phyloP scores from a whole-genome alignment of 2,113 vertebrate genomes.

The Rostratula benghalensis region DNA sequence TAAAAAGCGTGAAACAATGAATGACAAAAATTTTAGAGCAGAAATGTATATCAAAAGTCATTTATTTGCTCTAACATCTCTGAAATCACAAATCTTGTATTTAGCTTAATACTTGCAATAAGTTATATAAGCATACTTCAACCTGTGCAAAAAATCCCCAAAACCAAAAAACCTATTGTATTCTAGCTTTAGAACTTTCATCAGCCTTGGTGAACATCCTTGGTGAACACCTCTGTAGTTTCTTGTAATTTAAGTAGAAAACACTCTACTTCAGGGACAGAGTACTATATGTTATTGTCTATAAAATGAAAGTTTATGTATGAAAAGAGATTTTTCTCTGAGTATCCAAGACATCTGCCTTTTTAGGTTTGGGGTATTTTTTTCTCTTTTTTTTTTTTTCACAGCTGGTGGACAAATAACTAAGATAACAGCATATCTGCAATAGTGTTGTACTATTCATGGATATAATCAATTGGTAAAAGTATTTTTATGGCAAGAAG shows the following conservation, averaged over 20 bases:
- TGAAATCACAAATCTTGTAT: background rate
- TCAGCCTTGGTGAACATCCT: background rate
- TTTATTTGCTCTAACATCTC: background rate
- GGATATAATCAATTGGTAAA: background rate
- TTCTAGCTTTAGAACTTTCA: background rate
- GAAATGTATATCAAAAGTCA: background rate
- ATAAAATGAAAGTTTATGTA: background rate
- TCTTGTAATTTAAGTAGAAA: background rate
- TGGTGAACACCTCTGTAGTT: background rate
- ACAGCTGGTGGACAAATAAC: background rate
- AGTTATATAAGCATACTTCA: background rate
- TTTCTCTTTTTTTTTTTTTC: background rate
- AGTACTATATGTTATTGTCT: background rate
- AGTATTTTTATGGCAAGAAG: background rate
- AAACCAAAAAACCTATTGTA: background rate
- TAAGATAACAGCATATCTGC: background rate
- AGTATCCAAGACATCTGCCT: background rate
- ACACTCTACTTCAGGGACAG: background rate
- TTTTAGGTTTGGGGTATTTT: too few species aligned
- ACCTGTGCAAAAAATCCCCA: rapidly evolving
- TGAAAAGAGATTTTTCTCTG: background rate
- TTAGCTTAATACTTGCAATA: background rate
- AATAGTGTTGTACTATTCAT: background rate
- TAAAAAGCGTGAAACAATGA: background rate
- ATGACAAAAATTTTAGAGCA: background rate